Evolutionary conservation across 2,888 invertebrate species (phyloP).

Genomic region (Hirtodrosophila trivittata): DNA sequence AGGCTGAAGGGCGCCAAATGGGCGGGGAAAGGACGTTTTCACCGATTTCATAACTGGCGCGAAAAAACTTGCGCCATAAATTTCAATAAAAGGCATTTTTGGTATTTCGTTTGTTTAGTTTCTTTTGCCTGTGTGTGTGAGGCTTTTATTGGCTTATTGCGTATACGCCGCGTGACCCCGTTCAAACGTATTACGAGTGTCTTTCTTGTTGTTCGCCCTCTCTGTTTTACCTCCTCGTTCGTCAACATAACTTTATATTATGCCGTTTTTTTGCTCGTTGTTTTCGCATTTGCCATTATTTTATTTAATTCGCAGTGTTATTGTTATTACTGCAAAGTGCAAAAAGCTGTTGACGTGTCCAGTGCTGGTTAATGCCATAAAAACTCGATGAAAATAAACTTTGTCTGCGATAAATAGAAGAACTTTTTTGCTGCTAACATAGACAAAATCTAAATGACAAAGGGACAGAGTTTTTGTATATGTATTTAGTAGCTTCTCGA

Average conservation of each 20-base stretch:
- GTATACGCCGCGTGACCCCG: conserved; percentile 44
- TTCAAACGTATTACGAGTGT: conserved; percentile 11
- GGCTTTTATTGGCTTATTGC: conserved; percentile 51
- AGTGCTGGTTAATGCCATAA: conserved; percentile 35
- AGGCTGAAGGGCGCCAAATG: neutral
- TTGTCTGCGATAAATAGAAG: conserved; percentile 31
- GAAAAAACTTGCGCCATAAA: conserved; percentile 58
- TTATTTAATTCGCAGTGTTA: conserved; percentile 46
- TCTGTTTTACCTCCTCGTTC: conserved; percentile 26
- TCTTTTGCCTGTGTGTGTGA: conserved; percentile 12
- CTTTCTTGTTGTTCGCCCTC: neutral
- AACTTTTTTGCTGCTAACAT: conserved; percentile 29
- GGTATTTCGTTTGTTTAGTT: conserved; percentile 40
- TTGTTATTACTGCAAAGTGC: conserved; percentile 49
- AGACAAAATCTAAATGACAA: no score
- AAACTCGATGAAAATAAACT: conserved; percentile 9
- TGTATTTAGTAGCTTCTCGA: no score
- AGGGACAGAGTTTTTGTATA: no score
- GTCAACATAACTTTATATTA: conserved; percentile 48
- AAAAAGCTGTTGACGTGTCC: conserved; percentile 47
- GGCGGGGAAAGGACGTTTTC: conserved; percentile 2
- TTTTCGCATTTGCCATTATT: conserved; percentile 39
- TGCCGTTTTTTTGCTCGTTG: conserved; percentile 11
- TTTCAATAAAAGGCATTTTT: conserved; percentile 66
- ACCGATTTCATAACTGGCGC: conserved; percentile 35